A percentile compares a stretch with the other conserved stretches of the same genome.
phyloP scores from a whole-genome alignment of 2,888 invertebrate genomes.

The Tinea trinotella region DNA sequence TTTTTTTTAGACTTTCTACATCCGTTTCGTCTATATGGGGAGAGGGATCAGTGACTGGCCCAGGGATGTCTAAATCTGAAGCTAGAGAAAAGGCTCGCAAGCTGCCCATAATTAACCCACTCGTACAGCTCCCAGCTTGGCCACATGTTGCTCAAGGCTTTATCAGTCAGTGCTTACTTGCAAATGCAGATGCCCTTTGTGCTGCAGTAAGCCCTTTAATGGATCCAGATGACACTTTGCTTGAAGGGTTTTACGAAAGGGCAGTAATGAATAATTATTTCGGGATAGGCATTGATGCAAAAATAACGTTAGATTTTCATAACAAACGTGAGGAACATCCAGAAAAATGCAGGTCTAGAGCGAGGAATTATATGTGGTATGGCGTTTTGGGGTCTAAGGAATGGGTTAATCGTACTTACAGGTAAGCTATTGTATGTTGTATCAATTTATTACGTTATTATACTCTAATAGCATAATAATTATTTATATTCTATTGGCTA shows the following conservation, averaged over 20 bases:
- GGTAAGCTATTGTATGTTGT: conserved; percentile 45
- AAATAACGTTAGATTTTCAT: conserved; percentile 97
- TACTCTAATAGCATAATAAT: too few relatives aligned
- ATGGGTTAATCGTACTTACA: conserved; percentile 91
- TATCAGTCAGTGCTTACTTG: conserved; percentile 94
- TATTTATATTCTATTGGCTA: too few relatives aligned
- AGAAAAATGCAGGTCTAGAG: conserved; percentile 94
- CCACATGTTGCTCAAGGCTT: conserved; percentile 87
- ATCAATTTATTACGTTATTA: not conserved
- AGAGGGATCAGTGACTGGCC: conserved; percentile 42
- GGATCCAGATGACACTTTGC: conserved; percentile 90
- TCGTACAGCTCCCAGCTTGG: conserved; percentile 90
- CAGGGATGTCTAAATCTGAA: conserved; percentile 48
- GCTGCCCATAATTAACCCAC: conserved; percentile 91
- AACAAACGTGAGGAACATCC: conserved; percentile 97
- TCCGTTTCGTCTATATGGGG: conserved; percentile 70
- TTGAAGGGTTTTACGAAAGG: conserved; percentile 92
- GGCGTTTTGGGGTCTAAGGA: conserved; percentile 86
- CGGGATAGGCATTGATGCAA: conserved; percentile 98
- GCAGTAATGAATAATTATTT: conserved; percentile 99
- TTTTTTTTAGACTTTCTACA: conserved; percentile 53
- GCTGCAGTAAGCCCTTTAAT: conserved; percentile 96
- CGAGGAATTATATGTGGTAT: conserved; percentile 97
- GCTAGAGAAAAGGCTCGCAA: conserved; percentile 76
- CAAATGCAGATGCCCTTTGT: conserved; percentile 96